Percentiles rank a stretch among this genome's conserved stretches.
phyloP scores from a whole-genome alignment of 2,888 invertebrate species.

The Cotesia congregata region DNA sequence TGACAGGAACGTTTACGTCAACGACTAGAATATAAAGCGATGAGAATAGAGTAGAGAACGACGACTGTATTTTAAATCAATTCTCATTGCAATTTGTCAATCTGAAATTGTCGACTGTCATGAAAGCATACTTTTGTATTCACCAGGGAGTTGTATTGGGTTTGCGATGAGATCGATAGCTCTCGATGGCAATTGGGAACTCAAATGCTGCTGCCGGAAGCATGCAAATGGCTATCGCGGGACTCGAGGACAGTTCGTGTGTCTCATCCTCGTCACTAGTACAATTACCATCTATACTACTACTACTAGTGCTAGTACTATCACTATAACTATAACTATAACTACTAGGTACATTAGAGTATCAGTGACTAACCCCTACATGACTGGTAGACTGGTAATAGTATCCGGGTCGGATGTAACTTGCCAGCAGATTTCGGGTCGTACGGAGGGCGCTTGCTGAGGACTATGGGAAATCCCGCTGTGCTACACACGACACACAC shows the following conservation, averaged over 20 bases:
- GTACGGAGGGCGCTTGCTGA: slow-evolving; percentile 37
- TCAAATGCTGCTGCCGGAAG: slow-evolving; percentile 45
- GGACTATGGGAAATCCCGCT: slow-evolving; percentile 33
- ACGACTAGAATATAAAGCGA: background rate
- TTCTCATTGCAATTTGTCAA: slow-evolving; percentile 35
- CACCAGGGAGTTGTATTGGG: background rate
- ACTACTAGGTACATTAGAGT: background rate
- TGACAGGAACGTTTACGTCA: background rate
- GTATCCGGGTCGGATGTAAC: slow-evolving; percentile 56
- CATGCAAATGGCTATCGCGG: slow-evolving; percentile 55
- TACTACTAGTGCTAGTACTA: background rate
- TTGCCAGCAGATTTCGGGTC: slow-evolving; percentile 55
- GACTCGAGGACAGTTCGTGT: slow-evolving; percentile 53
- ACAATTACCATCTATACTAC: background rate
- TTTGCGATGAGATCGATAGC: slow-evolving; percentile 21
- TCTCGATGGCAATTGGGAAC: slow-evolving; percentile 31
- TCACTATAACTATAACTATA: background rate
- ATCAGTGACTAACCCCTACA: background rate
- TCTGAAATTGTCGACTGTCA: slow-evolving; percentile 23
- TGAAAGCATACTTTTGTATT: slow-evolving; percentile 11
- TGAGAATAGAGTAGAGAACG: slow-evolving; percentile 6
- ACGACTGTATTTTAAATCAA: slow-evolving; percentile 30
- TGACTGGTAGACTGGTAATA: slow-evolving; percentile 54
- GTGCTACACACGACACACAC: slow-evolving; percentile 9
- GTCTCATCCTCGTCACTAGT: slow-evolving; percentile 45